Conservation (phyloP, 1,140 invertebrate species). For the Brachionus paranguensis region DNA sequence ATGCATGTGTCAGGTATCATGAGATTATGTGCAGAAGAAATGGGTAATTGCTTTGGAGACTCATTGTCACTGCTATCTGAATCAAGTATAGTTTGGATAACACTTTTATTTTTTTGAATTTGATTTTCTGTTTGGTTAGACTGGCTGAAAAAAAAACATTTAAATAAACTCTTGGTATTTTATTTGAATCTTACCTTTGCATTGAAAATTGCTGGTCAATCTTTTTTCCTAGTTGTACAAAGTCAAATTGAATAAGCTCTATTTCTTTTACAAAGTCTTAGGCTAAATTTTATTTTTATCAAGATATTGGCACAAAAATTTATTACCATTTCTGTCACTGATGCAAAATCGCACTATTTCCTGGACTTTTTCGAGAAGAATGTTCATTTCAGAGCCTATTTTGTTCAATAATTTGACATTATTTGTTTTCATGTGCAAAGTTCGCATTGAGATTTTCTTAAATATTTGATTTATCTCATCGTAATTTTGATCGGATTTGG, state of each 20-base stretch:
- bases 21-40: background rate
- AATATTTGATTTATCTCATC: slow-evolving; percentile 20
- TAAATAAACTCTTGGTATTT: background rate
- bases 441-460: background rate
- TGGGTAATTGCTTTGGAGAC: background rate
- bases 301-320: background rate
- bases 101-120: background rate
- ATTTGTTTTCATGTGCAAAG: slow-evolving; percentile 13
- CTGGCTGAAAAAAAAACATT: background rate
- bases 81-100: background rate
- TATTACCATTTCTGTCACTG: slow-evolving; percentile 28
- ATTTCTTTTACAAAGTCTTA: slow-evolving; percentile 36
- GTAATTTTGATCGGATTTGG: background rate
- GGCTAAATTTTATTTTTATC: background rate
- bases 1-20: slow-evolving; percentile 6
- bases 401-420: slow-evolving; percentile 35
- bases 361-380: slow-evolving; percentile 1
- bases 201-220: background rate
- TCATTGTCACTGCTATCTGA: slow-evolving; percentile 15
- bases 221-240: slow-evolving; percentile 13
- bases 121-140: background rate
- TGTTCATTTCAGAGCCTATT: slow-evolving; percentile 30
- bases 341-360: slow-evolving; percentile 33
- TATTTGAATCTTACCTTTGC: background rate
- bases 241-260: slow-evolving; percentile 29